phyloP scores from a whole-genome alignment of 2,888 invertebrate species.

The Diplolepis rosae region DNA sequence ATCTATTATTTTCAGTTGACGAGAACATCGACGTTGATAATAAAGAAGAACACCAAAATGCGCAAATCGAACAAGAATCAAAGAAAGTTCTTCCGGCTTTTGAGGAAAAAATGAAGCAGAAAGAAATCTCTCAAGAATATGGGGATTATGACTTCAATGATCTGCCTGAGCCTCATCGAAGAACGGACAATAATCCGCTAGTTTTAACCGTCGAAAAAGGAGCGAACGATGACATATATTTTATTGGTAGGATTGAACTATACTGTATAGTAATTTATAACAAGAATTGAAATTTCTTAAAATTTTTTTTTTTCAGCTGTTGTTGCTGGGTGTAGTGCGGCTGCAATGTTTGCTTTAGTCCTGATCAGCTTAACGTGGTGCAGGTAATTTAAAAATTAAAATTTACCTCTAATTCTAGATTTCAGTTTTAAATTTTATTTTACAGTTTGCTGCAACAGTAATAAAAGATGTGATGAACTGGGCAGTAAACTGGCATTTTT shows the following conservation, averaged over 20 bases:
- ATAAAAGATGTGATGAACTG: not conserved
- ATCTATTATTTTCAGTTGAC: not conserved
- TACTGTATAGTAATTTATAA: not conserved
- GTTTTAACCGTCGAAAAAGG: conserved; percentile 59
- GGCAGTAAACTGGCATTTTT: not conserved
- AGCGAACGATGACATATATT: conserved; percentile 70
- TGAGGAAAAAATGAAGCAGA: not conserved
- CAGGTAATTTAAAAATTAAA: conserved; percentile 70
- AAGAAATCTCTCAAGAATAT: not conserved
- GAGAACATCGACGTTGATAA: not conserved
- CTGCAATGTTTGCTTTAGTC: conserved; percentile 76
- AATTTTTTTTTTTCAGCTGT: conserved; percentile 72
- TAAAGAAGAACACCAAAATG: not conserved
- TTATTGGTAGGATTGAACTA: conserved; percentile 65
- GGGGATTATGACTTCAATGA: not conserved
- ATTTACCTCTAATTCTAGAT: not conserved
- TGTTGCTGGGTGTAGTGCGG: conserved; percentile 77
- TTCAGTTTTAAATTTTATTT: not conserved
- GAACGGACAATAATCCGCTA: conserved; percentile 57
- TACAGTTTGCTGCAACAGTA: not conserved
- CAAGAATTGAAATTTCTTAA: conserved; percentile 21
- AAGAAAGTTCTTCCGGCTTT: not conserved
- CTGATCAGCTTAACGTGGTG: conserved; percentile 79
- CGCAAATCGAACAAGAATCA: conserved; percentile 7
- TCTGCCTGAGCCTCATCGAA: conserved; percentile 56